These are phyloP conservation scores for Gymnothorax reevesii DNA, from an alignment of 2,797 vertebrate species.

Conservation along the genomic window DNA sequence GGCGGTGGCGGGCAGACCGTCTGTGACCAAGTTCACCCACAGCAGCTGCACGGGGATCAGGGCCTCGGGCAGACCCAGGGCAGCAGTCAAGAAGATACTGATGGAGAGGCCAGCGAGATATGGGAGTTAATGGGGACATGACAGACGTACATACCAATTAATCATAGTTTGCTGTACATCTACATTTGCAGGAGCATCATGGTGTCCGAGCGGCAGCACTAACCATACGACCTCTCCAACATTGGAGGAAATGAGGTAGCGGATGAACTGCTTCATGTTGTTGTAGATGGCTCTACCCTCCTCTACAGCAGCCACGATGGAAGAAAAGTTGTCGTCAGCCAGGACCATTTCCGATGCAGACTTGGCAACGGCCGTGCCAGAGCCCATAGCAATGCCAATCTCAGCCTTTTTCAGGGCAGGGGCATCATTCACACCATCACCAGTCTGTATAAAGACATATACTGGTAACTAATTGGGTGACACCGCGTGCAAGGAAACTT, in stretches of 20 bases:
- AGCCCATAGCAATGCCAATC: slow-evolving; percentile 95
- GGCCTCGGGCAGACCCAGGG: slow-evolving; percentile 88
- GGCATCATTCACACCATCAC: slow-evolving; percentile 91
- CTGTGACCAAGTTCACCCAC: slow-evolving; percentile 92
- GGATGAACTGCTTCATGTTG: slow-evolving; percentile 97
- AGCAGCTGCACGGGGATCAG: slow-evolving; percentile 91
- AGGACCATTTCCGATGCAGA: slow-evolving; percentile 94
- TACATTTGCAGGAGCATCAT: neutral
- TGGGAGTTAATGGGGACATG: neutral
- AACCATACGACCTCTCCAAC: slow-evolving; percentile 94
- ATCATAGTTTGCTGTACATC: neutral
- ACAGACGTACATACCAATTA: no score
- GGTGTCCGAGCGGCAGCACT: slow-evolving; percentile 47
- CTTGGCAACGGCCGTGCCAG: slow-evolving; percentile 93
- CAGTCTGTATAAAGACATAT: slow-evolving; percentile 72
- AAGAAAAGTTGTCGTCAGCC: slow-evolving; percentile 93
- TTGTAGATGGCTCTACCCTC: slow-evolving; percentile 93
- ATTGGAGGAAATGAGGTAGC: slow-evolving; percentile 95
- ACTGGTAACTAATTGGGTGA: neutral
- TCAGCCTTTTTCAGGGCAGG: slow-evolving; percentile 92
- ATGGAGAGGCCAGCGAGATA: neutral
- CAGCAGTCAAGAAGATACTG: slow-evolving; percentile 92
- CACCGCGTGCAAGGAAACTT: neutral
- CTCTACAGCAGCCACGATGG: slow-evolving; percentile 89
- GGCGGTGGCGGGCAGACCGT: slow-evolving; percentile 88